Conservation (phyloP, 2,888 invertebrate species). For the Stictocephala bisonia region DNA sequence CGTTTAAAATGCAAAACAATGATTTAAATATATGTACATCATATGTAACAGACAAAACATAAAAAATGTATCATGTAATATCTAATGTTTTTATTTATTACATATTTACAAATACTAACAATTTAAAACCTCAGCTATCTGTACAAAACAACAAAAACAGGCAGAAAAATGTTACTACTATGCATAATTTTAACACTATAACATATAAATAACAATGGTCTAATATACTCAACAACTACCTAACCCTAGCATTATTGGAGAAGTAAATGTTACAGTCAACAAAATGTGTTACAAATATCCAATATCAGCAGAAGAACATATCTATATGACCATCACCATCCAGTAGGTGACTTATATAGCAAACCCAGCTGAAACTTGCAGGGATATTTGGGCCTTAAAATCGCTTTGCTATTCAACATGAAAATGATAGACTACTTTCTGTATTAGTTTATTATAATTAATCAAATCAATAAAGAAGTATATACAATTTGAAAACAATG, state of each 20-base stretch:
- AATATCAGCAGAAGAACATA: too few species aligned
- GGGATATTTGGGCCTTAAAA: too few species aligned
- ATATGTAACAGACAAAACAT: constrained; percentile 24
- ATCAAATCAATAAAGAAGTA: too few species aligned
- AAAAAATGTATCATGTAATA: constrained; percentile 23
- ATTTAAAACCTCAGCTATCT: constrained; percentile 41
- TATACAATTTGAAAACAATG: too few species aligned
- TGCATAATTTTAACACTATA: constrained; percentile 22
- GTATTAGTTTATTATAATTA: too few species aligned
- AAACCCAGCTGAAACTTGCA: too few species aligned
- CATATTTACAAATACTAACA: constrained; percentile 48
- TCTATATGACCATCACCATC: too few species aligned
- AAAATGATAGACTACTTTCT: too few species aligned
- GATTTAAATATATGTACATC: constrained; percentile 27
- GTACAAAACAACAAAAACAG: constrained; percentile 47
- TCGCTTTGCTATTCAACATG: too few species aligned
- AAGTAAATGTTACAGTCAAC: neutral
- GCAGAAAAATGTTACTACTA: constrained; percentile 37
- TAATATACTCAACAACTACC: constrained; percentile 34
- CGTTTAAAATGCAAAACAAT: constrained; percentile 31
- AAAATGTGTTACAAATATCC: too few species aligned
- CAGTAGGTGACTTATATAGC: too few species aligned
- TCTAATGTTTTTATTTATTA: constrained; percentile 33
- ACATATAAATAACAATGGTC: constrained; percentile 25
- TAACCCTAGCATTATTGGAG: neutral